Base-by-base conservation (phyloP, 2,888 invertebrate species). In the Cheilosia vulpina region DNA sequence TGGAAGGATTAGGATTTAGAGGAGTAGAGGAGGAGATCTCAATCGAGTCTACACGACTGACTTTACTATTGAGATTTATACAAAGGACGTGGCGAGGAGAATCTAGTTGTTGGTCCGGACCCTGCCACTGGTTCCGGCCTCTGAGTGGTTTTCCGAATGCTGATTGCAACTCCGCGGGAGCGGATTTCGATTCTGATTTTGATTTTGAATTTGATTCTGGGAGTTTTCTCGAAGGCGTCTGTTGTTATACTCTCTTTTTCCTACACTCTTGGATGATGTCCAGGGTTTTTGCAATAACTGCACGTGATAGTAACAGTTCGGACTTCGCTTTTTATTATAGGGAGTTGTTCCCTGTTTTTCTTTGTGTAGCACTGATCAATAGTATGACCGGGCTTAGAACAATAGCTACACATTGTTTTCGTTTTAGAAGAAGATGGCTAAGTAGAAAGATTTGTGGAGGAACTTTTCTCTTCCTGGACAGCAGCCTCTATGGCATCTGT, bases 121-220 rank as follows among this genome's bases (percentile, higher is more conserved):
- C 45, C 45, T 45, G 45, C 45, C 45, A 45, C n/a, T 45, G 45
- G 45, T 45, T 45, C 17, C 17, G 45, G n/a, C 45, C 45, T 45
- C 45, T 9, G 17, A 0, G 5, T 17, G 45, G 45, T 19, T 45
- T 45, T 45, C 45, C 45, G 45, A 45, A 17, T 45, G 45, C 4
- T 45, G 45, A 45, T 45, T 45, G 6, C 2, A n/a, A 45, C 15
- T 45, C 45, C 15, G 45, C 2, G 45, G 15, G 6, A 17, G 45
- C 15, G 45, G n/a, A 45, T 45, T 45, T 6, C 45, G 45, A 45
- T 41, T 41, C 41, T 41, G 41, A 41, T 7, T 7, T 41, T 15
- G 13, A 43, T n/a, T 43, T 43, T 15, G 13, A 43, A 2, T 43
- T 43, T 43, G 87, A 58, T 9, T 17, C 2, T 41, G 41, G 13